Conservation (phyloP, 2,113 vertebrate species). For the Herpetotheres cachinnans region DNA sequence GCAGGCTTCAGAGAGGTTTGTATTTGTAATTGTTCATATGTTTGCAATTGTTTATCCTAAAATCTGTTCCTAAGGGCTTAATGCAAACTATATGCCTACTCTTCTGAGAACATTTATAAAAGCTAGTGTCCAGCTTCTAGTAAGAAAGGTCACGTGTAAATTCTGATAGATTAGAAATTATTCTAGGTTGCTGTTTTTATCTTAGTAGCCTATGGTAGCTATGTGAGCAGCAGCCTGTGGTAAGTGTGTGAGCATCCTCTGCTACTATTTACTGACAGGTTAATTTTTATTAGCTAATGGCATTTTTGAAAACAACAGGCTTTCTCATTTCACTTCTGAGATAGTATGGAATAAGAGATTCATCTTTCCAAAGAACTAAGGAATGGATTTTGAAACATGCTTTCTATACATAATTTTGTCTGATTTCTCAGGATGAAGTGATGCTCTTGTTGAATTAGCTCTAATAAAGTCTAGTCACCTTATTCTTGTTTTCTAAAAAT, state of each 20-base stretch:
- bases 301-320: neutral
- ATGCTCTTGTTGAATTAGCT: neutral
- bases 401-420: neutral
- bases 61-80: neutral
- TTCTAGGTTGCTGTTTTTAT: neutral
- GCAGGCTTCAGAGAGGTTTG: neutral
- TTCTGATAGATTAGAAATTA: neutral
- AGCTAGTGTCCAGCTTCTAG: neutral
- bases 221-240: neutral
- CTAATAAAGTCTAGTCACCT: neutral
- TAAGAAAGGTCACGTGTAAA: neutral
- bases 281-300: neutral
- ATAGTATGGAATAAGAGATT: neutral
- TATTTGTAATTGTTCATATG: neutral
- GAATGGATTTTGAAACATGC: neutral
- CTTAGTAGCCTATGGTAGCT: neutral
- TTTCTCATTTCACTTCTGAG: neutral
- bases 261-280: neutral
- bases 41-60: neutral
- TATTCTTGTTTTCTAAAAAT: neutral
- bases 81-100: neutral
- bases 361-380: neutral
- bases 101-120: neutral
- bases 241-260: neutral
- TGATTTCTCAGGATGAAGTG: neutral